Conservation (phyloP, 2,888 invertebrate genomes). For the Elysia crispata region DNA sequence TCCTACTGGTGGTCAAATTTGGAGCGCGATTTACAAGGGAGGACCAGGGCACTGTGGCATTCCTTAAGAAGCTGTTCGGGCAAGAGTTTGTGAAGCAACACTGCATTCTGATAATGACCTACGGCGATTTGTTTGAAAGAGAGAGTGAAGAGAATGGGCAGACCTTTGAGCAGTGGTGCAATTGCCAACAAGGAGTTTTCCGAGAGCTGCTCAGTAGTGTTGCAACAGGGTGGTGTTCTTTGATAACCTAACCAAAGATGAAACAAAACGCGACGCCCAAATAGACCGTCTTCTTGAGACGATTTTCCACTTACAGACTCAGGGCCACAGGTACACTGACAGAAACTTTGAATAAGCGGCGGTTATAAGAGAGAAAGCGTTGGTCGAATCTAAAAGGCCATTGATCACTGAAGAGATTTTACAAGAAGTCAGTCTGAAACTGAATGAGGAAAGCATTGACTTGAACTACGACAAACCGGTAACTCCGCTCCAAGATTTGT, state of each 20-base stretch:
- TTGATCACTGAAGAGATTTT: not conserved
- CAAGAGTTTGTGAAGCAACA: not conserved
- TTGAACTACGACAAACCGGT: not conserved
- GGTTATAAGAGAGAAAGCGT: not conserved
- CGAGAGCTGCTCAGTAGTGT: not conserved
- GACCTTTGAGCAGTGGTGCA: slow-evolving; percentile 11
- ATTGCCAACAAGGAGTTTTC: not conserved
- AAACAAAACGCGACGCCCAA: not conserved
- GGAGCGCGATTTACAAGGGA: not conserved
- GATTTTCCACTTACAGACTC: not conserved
- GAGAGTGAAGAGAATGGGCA: not conserved
- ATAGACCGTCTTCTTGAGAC: not conserved
- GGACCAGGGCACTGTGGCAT: not conserved
- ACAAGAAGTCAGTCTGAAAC: not conserved
- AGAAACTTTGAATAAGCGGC: not conserved
- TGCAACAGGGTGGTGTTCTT: not conserved
- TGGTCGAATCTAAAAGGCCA: not conserved
- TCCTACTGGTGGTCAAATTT: not conserved
- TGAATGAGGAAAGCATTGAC: not conserved
- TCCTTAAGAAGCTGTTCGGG: slow-evolving; percentile 7
- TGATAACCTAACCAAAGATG: not conserved
- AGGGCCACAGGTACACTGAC: not conserved
- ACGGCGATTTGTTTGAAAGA: not conserved
- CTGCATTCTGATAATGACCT: not conserved
- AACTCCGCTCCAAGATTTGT: not conserved